Evolutionary conservation across 2,113 vertebrate genomes (phyloP).

Genomic region (Channa maculata): DNA sequence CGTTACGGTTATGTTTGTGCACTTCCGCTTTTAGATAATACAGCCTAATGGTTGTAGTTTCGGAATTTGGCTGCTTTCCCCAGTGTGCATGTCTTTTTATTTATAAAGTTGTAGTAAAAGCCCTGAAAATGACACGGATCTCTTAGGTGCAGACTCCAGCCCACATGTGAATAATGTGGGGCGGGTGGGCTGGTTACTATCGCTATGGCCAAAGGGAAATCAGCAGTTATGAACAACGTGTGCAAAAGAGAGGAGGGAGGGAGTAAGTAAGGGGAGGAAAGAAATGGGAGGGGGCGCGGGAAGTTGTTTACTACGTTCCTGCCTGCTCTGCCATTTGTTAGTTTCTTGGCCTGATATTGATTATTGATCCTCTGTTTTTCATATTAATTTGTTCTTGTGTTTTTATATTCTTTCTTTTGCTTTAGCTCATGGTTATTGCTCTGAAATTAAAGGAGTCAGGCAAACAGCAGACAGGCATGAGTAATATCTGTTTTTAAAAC

Average conservation of each 20-base stretch:
- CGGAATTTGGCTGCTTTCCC: constrained; percentile 48
- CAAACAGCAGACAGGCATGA: constrained; percentile 16
- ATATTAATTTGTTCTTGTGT: neutral
- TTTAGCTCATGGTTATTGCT: neutral
- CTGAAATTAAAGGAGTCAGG: constrained; percentile 16
- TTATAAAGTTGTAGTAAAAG: constrained; percentile 49
- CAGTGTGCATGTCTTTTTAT: neutral
- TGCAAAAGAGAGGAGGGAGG: constrained; percentile 80
- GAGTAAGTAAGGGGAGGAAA: constrained; percentile 62
- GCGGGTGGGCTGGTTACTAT: constrained; percentile 70
- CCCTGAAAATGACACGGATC: constrained; percentile 60
- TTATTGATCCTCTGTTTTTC: constrained; percentile 26
- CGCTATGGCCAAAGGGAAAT: constrained; percentile 79
- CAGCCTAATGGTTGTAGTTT: constrained; percentile 36
- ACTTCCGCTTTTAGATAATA: neutral
- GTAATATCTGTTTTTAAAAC: constrained; percentile 30
- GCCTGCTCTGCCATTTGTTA: constrained; percentile 56
- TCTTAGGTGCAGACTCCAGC: constrained; percentile 60
- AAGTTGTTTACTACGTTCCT: constrained; percentile 81
- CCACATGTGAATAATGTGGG: constrained; percentile 67
- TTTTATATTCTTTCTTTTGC: neutral
- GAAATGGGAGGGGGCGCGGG: constrained; percentile 64
- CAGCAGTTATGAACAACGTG: constrained; percentile 83
- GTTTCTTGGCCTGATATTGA: constrained; percentile 46
- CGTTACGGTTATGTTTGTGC: neutral